phyloP scores from a whole-genome alignment of 2,888 invertebrate species.

The Agriopis leucophaearia region DNA sequence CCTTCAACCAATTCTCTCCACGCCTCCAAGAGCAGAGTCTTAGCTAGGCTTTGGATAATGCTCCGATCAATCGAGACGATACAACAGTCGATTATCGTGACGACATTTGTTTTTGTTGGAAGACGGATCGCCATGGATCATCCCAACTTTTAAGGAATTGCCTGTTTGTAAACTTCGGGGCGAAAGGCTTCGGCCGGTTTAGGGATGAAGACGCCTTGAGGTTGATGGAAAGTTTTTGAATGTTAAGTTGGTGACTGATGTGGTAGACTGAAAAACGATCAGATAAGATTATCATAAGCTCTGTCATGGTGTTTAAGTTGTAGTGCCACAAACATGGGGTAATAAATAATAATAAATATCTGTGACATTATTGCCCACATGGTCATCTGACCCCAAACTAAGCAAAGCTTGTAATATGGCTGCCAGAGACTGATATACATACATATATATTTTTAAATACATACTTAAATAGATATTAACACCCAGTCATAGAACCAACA shows the following conservation, averaged over 20 bases:
- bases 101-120: slow-evolving; percentile 47
- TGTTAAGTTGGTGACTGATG: slow-evolving; percentile 12
- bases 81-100: slow-evolving; percentile 48
- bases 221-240: slow-evolving; percentile 21
- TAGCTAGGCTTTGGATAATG: slow-evolving; percentile 42
- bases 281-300: too few species aligned
- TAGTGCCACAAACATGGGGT: too few species aligned
- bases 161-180: slow-evolving; percentile 37
- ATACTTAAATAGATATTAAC: too few species aligned
- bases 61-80: slow-evolving; percentile 46
- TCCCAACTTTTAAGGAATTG: slow-evolving; percentile 44
- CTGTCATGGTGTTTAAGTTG: too few species aligned
- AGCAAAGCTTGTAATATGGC: too few species aligned
- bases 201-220: slow-evolving; percentile 7
- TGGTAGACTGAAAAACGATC: not conserved
- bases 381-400: too few species aligned
- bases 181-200: slow-evolving; percentile 19
- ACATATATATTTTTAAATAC: too few species aligned
- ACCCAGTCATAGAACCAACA: too few species aligned
- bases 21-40: slow-evolving; percentile 34
- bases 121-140: slow-evolving; percentile 45
- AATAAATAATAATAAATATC: too few species aligned
- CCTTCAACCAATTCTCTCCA: slow-evolving; percentile 12
- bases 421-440: too few species aligned
- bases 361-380: too few species aligned